phyloP scores from a whole-genome alignment of 2,797 vertebrate species.

The Australoheros facetus region DNA sequence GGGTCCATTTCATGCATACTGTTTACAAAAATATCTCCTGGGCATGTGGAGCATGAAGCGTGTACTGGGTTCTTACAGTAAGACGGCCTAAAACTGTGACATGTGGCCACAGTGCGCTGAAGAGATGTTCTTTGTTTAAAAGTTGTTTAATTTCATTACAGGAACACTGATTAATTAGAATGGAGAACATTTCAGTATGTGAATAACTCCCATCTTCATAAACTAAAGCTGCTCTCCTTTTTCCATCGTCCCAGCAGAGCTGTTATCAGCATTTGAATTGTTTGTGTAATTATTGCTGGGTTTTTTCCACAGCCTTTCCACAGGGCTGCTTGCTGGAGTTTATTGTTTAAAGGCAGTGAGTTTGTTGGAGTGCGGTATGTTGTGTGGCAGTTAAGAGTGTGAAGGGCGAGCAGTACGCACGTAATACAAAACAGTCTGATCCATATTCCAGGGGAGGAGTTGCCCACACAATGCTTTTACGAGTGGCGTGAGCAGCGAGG shows the following conservation, averaged over 20 bases:
- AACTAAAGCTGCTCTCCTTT: background rate
- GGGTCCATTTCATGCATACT: background rate
- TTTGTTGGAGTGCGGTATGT: conserved; percentile 12
- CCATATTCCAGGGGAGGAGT: conserved; percentile 32
- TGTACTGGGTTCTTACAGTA: background rate
- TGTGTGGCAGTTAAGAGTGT: conserved; percentile 36
- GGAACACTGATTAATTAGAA: conserved; percentile 20
- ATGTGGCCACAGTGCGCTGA: background rate
- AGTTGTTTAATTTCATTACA: conserved; percentile 9
- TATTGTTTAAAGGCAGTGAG: conserved; percentile 11
- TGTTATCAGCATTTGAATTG: background rate
- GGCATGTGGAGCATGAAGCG: background rate
- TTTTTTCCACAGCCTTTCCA: background rate
- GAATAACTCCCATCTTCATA: background rate
- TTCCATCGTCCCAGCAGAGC: background rate
- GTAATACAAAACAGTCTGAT: conserved; percentile 25
- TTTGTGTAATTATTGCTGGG: conserved; percentile 2
- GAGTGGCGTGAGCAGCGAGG: background rate
- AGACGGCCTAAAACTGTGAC: background rate
- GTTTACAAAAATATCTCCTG: background rate
- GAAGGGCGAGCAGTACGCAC: conserved; percentile 22
- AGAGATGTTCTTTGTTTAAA: background rate
- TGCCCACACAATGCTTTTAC: conserved; percentile 10
- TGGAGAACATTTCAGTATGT: background rate
- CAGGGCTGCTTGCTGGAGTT: background rate